A percentile compares a stretch with the other conserved stretches of the same genome.
Conservation (phyloP, 2,113 vertebrate genomes). For the Callipepla squamata region DNA sequence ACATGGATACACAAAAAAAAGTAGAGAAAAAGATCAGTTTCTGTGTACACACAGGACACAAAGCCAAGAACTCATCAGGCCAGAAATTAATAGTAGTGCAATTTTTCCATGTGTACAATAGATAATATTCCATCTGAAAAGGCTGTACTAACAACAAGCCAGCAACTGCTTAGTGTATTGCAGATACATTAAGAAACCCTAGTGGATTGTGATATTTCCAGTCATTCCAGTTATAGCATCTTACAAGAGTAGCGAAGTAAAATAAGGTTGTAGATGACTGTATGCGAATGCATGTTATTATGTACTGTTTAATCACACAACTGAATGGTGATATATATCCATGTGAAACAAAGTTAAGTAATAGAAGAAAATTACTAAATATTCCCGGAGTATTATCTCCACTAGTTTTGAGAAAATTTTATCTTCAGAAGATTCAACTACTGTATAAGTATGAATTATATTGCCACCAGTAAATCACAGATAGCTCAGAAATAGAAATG, state of each 20-base stretch:
- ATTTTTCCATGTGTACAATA: neutral
- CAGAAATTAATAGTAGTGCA: neutral
- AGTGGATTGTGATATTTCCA: constrained; percentile 40
- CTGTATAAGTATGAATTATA: constrained; percentile 17
- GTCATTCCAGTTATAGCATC: constrained; percentile 10
- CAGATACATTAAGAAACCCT: constrained; percentile 5
- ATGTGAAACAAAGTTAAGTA: neutral
- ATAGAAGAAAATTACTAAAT: neutral
- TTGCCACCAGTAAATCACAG: neutral
- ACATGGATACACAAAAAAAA: neutral
- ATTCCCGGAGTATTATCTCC: neutral
- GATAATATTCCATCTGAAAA: neutral
- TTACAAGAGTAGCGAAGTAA: neutral
- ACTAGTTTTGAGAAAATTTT: constrained; percentile 18
- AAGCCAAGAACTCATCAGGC: neutral
- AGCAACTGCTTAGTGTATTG: neutral
- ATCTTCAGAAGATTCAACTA: neutral
- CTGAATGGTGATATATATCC: neutral
- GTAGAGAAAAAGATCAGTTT: neutral
- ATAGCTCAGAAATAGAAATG: neutral
- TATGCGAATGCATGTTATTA: neutral
- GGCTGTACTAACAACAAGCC: neutral
- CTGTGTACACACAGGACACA: neutral
- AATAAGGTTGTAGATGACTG: neutral
- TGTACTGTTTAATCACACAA: neutral